Conservation (phyloP, 1,140 invertebrate genomes). For the Drosophila obscura region DNA sequence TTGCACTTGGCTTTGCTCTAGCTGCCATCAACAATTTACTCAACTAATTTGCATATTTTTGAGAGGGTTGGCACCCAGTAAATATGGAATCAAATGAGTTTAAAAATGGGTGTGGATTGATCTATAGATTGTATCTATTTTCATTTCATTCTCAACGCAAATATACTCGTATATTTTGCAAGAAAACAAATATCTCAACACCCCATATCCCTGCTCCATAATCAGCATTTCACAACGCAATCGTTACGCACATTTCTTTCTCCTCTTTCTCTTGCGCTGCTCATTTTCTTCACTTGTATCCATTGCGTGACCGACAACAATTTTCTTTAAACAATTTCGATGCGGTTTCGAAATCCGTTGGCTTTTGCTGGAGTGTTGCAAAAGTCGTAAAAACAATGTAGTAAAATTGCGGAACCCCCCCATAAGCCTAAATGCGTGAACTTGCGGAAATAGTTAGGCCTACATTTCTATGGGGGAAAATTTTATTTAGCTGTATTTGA, state of each 20-base stretch:
- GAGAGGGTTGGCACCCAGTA: constrained; percentile 19
- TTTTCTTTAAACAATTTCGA: constrained; percentile 56
- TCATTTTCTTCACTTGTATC: constrained; percentile 37
- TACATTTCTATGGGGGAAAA: constrained; percentile 27
- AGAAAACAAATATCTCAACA: background rate
- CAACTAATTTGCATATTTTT: constrained; percentile 48
- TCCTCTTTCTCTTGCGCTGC: constrained; percentile 19
- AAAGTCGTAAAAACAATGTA: constrained; percentile 56
- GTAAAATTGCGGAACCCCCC: constrained; percentile 32
- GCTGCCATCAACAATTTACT: constrained; percentile 29
- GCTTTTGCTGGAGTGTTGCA: constrained; percentile 52
- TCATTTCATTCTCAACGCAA: too few relatives aligned
- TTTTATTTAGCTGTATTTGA: constrained; percentile 4
- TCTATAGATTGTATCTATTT: too few relatives aligned
- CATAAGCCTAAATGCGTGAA: constrained; percentile 25
- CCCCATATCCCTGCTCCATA: constrained; percentile 1
- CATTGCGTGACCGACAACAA: constrained; percentile 65
- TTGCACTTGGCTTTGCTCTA: constrained; percentile 3
- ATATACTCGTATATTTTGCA: background rate
- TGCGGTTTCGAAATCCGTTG: constrained; percentile 60
- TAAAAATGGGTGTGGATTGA: background rate
- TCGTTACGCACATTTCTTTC: constrained; percentile 62
- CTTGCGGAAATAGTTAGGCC: constrained; percentile 28
- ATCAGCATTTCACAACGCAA: background rate
- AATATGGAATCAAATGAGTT: constrained; percentile 39